These are phyloP conservation scores for Lemur catta DNA, from an alignment of 2,797 vertebrate genomes.

Conservation along the genomic window DNA sequence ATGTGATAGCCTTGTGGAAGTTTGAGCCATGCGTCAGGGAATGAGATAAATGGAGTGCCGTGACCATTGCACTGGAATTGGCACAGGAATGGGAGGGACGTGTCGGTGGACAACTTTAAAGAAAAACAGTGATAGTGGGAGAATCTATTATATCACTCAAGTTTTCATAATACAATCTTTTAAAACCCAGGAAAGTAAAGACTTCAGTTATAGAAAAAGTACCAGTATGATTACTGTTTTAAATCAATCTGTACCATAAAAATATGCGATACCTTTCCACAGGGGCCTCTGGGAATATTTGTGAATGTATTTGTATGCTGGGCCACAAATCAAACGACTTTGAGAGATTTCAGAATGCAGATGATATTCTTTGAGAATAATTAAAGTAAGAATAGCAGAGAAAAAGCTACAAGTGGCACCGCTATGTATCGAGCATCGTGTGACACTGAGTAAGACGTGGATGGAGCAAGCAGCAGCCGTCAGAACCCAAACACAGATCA, in stretches of 20 bases:
- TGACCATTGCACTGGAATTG: neutral
- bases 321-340: neutral
- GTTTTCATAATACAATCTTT: neutral
- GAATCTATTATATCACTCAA: neutral
- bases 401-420: neutral
- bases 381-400: neutral
- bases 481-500: neutral
- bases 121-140: neutral
- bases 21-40: neutral
- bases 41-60: neutral
- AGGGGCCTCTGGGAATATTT: neutral
- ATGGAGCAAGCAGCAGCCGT: fast-evolving
- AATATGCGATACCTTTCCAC: neutral
- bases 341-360: neutral
- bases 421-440: neutral
- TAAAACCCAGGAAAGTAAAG: neutral
- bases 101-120: neutral
- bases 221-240: neutral
- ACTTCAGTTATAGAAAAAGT: neutral
- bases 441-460: neutral
- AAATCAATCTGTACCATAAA: neutral
- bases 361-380: neutral
- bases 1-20: neutral
- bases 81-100: neutral
- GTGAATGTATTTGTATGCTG: neutral